A percentile compares a stretch with the other conserved stretches of the same genome.
Evolutionary conservation across 2,797 vertebrate genomes (phyloP).

Genomic region (Gambusia yucatana): DNA sequence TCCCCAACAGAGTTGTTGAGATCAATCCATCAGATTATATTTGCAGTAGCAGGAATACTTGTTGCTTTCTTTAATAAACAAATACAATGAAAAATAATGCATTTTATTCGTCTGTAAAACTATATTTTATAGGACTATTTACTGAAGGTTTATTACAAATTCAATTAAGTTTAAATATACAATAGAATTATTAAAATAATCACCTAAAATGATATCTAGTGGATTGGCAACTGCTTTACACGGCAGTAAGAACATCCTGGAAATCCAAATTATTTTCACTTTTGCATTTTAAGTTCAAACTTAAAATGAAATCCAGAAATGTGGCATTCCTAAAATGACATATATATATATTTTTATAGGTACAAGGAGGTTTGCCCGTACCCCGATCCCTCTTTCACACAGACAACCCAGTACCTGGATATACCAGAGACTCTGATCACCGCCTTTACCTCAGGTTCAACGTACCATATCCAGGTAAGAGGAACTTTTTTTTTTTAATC

Average conservation of each 20-base stretch:
- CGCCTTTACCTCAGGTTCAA: constrained; percentile 91
- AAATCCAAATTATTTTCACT: not conserved
- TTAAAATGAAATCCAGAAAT: not conserved
- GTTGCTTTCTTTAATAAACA: not conserved
- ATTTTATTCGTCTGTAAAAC: not conserved
- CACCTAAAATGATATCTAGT: not conserved
- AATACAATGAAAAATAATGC: not conserved
- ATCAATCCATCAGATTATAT: not conserved
- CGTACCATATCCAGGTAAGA: constrained; percentile 93
- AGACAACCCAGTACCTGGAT: constrained; percentile 83
- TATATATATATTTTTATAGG: constrained; percentile 36
- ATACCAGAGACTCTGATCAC: constrained; percentile 91
- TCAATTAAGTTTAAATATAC: not conserved
- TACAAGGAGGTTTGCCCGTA: constrained; percentile 96
- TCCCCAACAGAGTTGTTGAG: not conserved
- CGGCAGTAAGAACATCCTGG: not conserved
- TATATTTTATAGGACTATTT: not conserved
- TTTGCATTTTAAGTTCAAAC: not conserved
- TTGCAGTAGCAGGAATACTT: too few relatives aligned
- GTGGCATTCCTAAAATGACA: not conserved
- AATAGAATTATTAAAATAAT: not conserved
- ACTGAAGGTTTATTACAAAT: not conserved
- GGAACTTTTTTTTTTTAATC: too few relatives aligned
- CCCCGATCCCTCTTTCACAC: constrained; percentile 85
- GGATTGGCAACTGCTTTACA: not conserved